Base-by-base conservation (phyloP, 2,888 invertebrate genomes). In the Meghimatium bilineatum region DNA sequence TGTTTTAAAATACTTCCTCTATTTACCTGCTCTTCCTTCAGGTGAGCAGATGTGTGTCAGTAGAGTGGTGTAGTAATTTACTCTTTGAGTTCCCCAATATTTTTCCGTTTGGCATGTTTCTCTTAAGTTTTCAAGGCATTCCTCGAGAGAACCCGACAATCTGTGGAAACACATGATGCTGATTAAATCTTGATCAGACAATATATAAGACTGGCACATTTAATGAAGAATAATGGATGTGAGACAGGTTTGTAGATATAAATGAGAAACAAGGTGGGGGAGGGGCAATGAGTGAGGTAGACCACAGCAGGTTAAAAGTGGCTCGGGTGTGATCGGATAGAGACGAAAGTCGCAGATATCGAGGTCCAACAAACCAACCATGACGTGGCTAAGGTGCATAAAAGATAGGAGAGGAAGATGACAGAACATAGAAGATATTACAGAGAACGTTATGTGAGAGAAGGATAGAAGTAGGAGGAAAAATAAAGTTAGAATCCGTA, bases 61-160 rank as follows among this genome's bases (percentile, higher is more conserved):
- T 5, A 74, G 49, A 0, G 14, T 17, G 29, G 36, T 74, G 49
- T 74, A 74, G 17, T 74, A 49, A 14, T 74, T 29, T 1, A 17
- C 49, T 74, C 72, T 44, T 17, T 74, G 72, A 29, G 29, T 29
- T 29, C 72, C 72, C 72, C 72, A 74, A 49, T 74, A 74, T 1
- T 5, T n/a, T n/a, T 74, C 49, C 17, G 29, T 49, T 2, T 26
- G n/a, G 49, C 72, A 74, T 3, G 49, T 29, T 17, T 74, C 29
- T n/a, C 29, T n/a, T 2, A 49, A 1, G 29, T 12, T 20, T 1
- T n/a, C 29, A 14, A 74, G 49, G 36, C 72, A 74, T 1, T 1
- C 1, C 36, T 74, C 26, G 1, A 74, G 29, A 17, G 72, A 26
- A n/a, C 17, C 36, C 1, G 72, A n/a, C 1, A 49, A 14, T 17